Conservation (phyloP, 2,888 invertebrate species). For the Phasia obesa region DNA sequence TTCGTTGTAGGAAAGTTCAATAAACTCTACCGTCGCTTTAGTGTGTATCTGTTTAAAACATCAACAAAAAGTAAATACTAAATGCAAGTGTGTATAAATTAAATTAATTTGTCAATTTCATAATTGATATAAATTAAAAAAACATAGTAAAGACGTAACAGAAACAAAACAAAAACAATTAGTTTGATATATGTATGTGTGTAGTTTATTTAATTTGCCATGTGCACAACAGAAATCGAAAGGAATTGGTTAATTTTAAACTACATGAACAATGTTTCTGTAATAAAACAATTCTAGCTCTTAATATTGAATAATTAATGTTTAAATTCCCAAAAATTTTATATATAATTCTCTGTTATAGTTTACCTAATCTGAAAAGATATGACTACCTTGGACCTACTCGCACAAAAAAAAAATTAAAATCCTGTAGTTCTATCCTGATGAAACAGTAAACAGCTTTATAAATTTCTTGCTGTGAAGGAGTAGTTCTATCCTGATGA, state of each 20-base stretch:
- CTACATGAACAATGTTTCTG: neutral
- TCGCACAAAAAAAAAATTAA: too few relatives aligned
- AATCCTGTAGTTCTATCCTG: too few relatives aligned
- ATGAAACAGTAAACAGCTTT: too few relatives aligned
- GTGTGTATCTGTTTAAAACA: conserved; percentile 3
- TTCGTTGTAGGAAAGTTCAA: conserved; percentile 45
- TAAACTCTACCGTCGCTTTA: conserved; percentile 32
- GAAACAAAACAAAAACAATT: conserved; percentile 3
- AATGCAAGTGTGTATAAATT: conserved; percentile 12
- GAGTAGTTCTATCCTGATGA: too few relatives aligned
- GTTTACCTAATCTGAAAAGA: too few relatives aligned
- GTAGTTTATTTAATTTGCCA: conserved; percentile 17
- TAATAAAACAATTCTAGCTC: too few relatives aligned
- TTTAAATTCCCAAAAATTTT: too few relatives aligned
- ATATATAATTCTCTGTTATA: too few relatives aligned
- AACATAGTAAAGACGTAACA: conserved; percentile 22
- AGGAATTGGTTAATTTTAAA: conserved; percentile 27
- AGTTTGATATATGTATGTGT: conserved; percentile 11
- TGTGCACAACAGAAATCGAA: conserved; percentile 8
- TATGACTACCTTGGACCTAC: too few relatives aligned
- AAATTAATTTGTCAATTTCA: conserved; percentile 61
- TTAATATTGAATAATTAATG: too few relatives aligned
- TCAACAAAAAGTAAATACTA: conserved; percentile 1
- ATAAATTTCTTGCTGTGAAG: too few relatives aligned
- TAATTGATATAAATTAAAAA: conserved; percentile 46